Percentiles rank a stretch among this genome's conserved stretches.
phyloP scores from a whole-genome alignment of 2,113 vertebrate species.

The Apistogramma diplotaenia region DNA sequence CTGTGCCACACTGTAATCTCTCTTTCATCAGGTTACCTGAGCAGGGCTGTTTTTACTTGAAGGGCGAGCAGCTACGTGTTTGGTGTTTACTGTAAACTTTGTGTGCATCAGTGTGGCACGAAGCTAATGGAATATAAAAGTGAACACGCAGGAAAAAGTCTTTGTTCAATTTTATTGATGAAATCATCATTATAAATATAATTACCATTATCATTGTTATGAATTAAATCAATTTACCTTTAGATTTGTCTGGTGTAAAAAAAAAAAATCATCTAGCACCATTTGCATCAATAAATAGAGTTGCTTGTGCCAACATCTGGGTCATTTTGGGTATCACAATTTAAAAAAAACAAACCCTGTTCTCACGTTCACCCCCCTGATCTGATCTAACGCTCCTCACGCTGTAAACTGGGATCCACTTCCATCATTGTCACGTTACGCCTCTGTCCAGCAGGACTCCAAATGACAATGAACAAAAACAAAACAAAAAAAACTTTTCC shows the following conservation, averaged over 20 bases:
- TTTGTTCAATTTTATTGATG: conserved; percentile 75
- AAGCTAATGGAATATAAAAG: conserved; percentile 59
- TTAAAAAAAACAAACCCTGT: neutral
- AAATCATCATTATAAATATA: conserved; percentile 80
- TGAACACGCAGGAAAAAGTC: conserved; percentile 53
- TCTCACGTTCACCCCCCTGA: conserved; percentile 15
- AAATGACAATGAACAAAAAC: conserved; percentile 70
- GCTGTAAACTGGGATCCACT: conserved; percentile 56
- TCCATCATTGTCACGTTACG: conserved; percentile 71
- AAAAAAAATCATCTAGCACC: conserved; percentile 65
- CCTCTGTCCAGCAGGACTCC: conserved; percentile 84
- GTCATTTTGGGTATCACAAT: conserved; percentile 2
- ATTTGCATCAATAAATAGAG: conserved; percentile 67
- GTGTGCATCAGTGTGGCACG: neutral
- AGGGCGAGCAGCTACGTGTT: neutral
- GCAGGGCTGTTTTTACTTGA: rapidly evolving
- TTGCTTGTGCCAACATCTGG: conserved; percentile 44
- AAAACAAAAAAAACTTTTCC: conserved; percentile 38
- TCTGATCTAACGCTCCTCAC: conserved; percentile 44
- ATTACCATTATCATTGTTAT: conserved; percentile 79
- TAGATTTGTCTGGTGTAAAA: conserved; percentile 52
- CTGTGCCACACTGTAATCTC: neutral
- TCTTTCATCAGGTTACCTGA: neutral
- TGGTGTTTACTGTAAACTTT: neutral
- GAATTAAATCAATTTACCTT: conserved; percentile 47